Base-by-base conservation (phyloP, 1,140 invertebrate genomes). In the Eriosoma lanigerum region DNA sequence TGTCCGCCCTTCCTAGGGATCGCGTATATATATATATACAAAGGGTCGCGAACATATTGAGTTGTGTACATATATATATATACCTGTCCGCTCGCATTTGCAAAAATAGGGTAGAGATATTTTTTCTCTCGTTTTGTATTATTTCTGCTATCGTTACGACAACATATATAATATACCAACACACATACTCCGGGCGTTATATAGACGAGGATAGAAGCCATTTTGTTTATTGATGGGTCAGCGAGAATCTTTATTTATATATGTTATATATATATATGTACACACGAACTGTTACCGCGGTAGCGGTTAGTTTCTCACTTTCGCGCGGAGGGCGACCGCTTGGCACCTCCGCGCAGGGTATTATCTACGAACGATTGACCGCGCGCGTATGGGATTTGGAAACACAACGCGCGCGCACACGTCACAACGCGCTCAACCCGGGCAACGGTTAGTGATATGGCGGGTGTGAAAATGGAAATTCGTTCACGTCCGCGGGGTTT, bases 331-430 rank as follows among this genome's bases (percentile, higher is more conserved):
- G 52, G 10, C 26, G 12, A n/a, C 48, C 32, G 46, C 75, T 78
- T 78, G 75, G 75, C 75, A 78, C 75, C 56, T 62, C 75, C 75
- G 21, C 75, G 21, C 54, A 48, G 38, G 75, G 75, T 56, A 78
- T 78, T 78, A 78, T 60, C 75, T 60, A 78, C 75, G 75, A 78
- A 62, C 75, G 75, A 78, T 78, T 78, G 75, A 78, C 75, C 75
- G 75, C 75, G 17, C 52, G 17, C 75, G 75, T 26, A 48, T 62
- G 75, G 75, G 75, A 78, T 78, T 78, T 78, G 24, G 24, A 29
- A 52, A 52, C 5, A 52, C 29, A 54, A 17, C 38, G 0, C 38
- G 15, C 44, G 17, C 60, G 13, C 17, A 19, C 29, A 32, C 62
- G 17, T 1, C 21, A 5, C 64, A 32, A 21, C 64, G 64, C n/a